phyloP scores from a whole-genome alignment of 2,888 invertebrate species.

The Ophonus ardosiacus region DNA sequence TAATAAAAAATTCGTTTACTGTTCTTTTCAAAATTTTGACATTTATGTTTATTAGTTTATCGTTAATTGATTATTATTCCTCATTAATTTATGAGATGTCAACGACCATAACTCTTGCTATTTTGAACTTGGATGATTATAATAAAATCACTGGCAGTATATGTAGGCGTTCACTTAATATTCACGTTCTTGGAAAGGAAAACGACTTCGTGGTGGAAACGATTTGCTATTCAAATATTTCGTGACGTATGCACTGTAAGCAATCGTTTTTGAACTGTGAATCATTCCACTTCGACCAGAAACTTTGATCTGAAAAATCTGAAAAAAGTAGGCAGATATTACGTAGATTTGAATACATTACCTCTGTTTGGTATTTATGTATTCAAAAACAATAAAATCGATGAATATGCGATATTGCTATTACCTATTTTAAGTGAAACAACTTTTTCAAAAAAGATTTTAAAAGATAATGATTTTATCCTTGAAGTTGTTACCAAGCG shows the following conservation, averaged over 20 bases:
- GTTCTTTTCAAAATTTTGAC: neutral
- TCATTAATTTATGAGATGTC: slow-evolving; percentile 34
- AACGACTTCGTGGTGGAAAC: slow-evolving; percentile 12
- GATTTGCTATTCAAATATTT: slow-evolving; percentile 44
- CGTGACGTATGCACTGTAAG: slow-evolving; percentile 30
- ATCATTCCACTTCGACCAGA: slow-evolving; percentile 1
- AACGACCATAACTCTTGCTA: slow-evolving; percentile 35
- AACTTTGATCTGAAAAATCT: slow-evolving; percentile 24
- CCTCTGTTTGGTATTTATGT: neutral
- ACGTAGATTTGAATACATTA: slow-evolving; percentile 3
- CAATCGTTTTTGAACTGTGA: slow-evolving; percentile 39
- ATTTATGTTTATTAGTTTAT: neutral
- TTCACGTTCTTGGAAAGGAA: slow-evolving; percentile 38
- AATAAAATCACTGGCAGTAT: slow-evolving; percentile 2
- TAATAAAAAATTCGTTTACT: neutral
- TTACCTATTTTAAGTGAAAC: neutral
- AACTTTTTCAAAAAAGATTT: neutral
- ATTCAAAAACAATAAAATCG: neutral
- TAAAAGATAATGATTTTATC: neutral
- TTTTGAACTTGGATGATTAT: slow-evolving; percentile 31
- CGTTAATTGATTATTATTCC: slow-evolving; percentile 13
- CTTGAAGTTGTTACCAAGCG: neutral
- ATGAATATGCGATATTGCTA: neutral
- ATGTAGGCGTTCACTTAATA: slow-evolving; percentile 17
- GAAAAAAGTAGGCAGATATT: neutral